Evolutionary conservation across 2,888 invertebrate genomes (phyloP), one percentile per base, ranked within the genome.

Genomic region (Melipona bicolor): DNA sequence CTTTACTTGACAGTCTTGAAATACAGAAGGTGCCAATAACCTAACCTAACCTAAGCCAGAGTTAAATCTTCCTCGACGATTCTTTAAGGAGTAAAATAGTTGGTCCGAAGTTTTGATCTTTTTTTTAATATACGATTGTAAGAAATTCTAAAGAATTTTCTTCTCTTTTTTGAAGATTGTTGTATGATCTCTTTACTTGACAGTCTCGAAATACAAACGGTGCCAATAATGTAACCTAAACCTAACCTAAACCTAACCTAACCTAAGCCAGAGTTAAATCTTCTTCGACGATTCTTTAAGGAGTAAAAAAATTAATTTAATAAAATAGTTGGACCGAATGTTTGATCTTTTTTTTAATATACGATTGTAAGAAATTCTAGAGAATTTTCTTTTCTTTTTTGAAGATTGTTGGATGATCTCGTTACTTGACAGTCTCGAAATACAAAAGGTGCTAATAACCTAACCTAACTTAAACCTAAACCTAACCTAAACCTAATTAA

Each of bases 261-360:
- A n/a, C n/a, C n/a, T 54, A 17, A 9, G 36, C 52, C 50, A 52
- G 74, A 70, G 71, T 88, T 84, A 81, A 84, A 74, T 78, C 72
- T 32, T 59, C 32, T 21, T 43, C 52, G 36, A 15, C 59, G 61
- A 54, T 32, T 43, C 43, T 49, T n/a, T 19, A 69, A 36, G 32
- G 67, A 36, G 68, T 56, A n/a, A n/a, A n/a, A 82, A 71, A 24
- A 17, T 43, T 43, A 11, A 1, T 36, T 27, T 32, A 4, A 32
- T 43, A 9, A 43, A 43, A 43, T 43, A 43, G 9, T 43, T 43
- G 43, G 9, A 15, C 17, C 4, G 56, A 64, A 56, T 27, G 0
- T 27, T 27, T 27, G 27, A 27, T 32, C 3, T 13, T 21, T 0
- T 11, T 2, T 13, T 3, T 15, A 2, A 15, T 1, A 5, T 21